Base-by-base conservation (phyloP, 2,888 invertebrate genomes). In the Ariolimax columbianus region DNA sequence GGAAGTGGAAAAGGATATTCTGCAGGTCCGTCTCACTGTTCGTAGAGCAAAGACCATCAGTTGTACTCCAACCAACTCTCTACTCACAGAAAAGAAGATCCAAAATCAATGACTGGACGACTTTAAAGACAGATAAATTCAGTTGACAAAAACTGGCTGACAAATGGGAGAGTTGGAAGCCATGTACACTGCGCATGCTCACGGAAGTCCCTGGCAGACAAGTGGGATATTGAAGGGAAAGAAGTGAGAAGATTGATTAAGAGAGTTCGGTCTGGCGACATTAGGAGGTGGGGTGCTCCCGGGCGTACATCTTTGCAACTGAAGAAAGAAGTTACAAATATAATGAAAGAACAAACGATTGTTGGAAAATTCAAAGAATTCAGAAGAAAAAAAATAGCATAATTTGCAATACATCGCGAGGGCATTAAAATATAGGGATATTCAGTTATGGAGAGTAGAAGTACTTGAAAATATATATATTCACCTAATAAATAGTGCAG, bases 61-160 rank as follows among this genome's bases (percentile, higher is more conserved):
- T 26, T 66, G 66, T 66, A 66, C n/a, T 70, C 38, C 14, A 72
- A 75, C 17, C 51, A 75, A 47, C 51, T 75, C 23, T 19, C 30
- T 19, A 30, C 75, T 19, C 33, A 19, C 33, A 51, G 51, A 75
- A 40, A 30, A 47, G 75, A 75, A 30, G 75, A 75, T 75, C 30
- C 51, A 51, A 33, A 75, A 51, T 75, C 75, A 75, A 75, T 51
- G 51, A 51, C 47, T 75, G 51, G 23, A 26, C 51, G 51, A 51
- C 30, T 33, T 75, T 75, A 75, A 75, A 75, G 75, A 75, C 75
- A 75, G 75, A 75, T 75, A 75, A 75, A 75, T 75, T 36, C 75
- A 51, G 51, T 47, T 75, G 51, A 55, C 43, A 75, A 75, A 75
- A 75, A 75, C 51, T 75, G 75, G 17, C 33, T 79, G 79, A 79